Evolutionary conservation across 2,797 vertebrate genomes (phyloP).

Genomic region (Gymnopithys bicolor): DNA sequence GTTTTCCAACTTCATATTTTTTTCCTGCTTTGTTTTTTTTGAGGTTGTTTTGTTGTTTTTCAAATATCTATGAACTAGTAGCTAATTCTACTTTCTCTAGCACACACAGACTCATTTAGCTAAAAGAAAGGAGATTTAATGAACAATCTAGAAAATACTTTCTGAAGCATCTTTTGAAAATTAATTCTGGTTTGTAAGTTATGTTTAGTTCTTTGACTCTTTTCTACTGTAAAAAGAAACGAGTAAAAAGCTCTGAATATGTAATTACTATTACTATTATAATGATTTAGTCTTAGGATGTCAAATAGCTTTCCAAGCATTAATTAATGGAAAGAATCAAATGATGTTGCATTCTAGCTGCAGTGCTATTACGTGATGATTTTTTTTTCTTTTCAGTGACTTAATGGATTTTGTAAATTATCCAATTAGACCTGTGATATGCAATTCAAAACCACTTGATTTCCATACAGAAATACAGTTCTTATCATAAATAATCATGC

Average conservation of each 20-base stretch:
- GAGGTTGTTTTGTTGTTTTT: background rate
- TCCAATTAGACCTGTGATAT: background rate
- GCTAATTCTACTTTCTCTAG: background rate
- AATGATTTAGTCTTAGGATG: background rate
- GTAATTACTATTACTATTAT: conserved; percentile 44
- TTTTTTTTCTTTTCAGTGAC: background rate
- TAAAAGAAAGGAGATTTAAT: conserved; percentile 20
- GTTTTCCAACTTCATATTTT: background rate
- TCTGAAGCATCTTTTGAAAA: conserved; percentile 9
- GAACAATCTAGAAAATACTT: conserved; percentile 26
- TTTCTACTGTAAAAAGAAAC: conserved; percentile 3
- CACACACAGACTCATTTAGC: background rate
- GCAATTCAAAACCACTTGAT: background rate
- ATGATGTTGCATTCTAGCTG: background rate
- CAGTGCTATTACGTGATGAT: background rate
- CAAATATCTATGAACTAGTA: background rate
- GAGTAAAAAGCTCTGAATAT: background rate
- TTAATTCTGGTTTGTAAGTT: conserved; percentile 26
- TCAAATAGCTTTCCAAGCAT: conserved; percentile 29
- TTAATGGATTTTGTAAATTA: conserved; percentile 13
- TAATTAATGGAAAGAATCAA: conserved; percentile 42
- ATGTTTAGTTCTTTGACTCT: conserved; percentile 17
- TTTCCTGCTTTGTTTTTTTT: background rate
- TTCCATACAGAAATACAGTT: background rate
- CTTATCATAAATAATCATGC: background rate